Evolutionary conservation across 1,140 invertebrate genomes (phyloP), one percentile per base, ranked within the genome.

Genomic region (Reticulitermes speratus): DNA sequence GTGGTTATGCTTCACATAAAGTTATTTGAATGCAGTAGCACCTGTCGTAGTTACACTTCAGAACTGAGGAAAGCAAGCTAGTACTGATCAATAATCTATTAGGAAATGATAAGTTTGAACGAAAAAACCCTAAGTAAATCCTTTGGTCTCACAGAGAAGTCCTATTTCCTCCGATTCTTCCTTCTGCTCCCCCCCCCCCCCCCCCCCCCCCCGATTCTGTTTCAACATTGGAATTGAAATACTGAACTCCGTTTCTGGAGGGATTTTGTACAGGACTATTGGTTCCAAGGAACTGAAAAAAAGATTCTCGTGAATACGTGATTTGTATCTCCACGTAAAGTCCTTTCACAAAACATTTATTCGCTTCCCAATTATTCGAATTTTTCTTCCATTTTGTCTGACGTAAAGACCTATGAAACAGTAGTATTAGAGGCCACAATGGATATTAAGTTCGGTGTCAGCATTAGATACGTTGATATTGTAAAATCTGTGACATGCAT

Each of bases 141-240:
- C 65, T 75, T 75, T 30, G 65, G 65, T n/a, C 65, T 1, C n/a
- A 25, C 14, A 75, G 21, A 21, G 14, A 21, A 16, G 3, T 19
- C n/a, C 65, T 30, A 5, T 55, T 55, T 55, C 19, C 52, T 55
- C 52, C 52, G 19, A 21, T 55, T 5, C 52, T 55, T 14, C n/a
- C 8, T 25, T 75, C 65, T 30, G 25, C n/a, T 6, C 65, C 65
- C 7, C 30, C 65, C 14, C n/a, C 55, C 55, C 21, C 21, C 55
- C 21, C 6, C 55, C 14, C 2, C 38, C 38, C 55, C 6, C 1
- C 55, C 21, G 65, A 30, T 30, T 75, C 65, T 75, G 25, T 75
- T 30, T 75, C 65, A 75, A 30, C 65, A 75, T 30, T 75, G 65
- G n/a, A 75, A 75, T 75, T 75, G 65, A 75, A 30, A 75, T 75